Percentiles rank a stretch among this genome's conserved stretches.
phyloP scores from a whole-genome alignment of 1,140 invertebrate species.

The Spodoptera frugiperda region DNA sequence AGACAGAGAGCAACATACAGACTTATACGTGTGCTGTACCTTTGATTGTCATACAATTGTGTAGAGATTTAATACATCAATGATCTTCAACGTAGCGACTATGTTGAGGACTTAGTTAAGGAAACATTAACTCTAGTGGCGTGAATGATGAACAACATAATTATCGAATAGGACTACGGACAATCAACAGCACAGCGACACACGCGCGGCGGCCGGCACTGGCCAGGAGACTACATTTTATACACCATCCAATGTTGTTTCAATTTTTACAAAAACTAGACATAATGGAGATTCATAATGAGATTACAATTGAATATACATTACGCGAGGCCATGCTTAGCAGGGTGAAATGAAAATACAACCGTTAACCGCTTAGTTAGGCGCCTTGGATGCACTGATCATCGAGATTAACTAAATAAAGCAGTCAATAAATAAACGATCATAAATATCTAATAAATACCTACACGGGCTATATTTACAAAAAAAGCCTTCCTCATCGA shows the following conservation, averaged over 20 bases:
- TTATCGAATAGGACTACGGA: slow-evolving; percentile 43
- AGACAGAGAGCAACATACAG: slow-evolving; percentile 51
- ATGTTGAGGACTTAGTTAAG: slow-evolving; percentile 18
- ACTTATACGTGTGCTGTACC: slow-evolving; percentile 40
- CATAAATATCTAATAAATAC: slow-evolving; percentile 87
- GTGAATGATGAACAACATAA: slow-evolving; percentile 33
- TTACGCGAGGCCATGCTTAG: slow-evolving; percentile 81
- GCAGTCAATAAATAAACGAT: slow-evolving; percentile 86
- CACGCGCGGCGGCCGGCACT: slow-evolving; percentile 55
- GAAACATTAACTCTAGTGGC: slow-evolving; percentile 36
- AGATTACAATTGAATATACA: slow-evolving; percentile 80
- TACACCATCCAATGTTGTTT: slow-evolving; percentile 83
- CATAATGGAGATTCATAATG: slow-evolving; percentile 80
- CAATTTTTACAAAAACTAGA: slow-evolving; percentile 76
- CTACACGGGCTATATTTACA: slow-evolving; percentile 85
- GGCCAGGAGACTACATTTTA: slow-evolving; percentile 62
- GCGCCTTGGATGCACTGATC: slow-evolving; percentile 66
- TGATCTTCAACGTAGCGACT: slow-evolving; percentile 36
- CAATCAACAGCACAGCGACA: slow-evolving; percentile 49
- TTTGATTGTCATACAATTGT: slow-evolving; percentile 43
- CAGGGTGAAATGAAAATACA: slow-evolving; percentile 81
- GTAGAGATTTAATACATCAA: slow-evolving; percentile 13
- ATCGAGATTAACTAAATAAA: slow-evolving; percentile 83
- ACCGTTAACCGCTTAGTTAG: slow-evolving; percentile 78
- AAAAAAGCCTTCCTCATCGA: slow-evolving; percentile 74